Evolutionary conservation across 2,113 vertebrate genomes (phyloP).

Genomic region (Climacteris rufus): DNA sequence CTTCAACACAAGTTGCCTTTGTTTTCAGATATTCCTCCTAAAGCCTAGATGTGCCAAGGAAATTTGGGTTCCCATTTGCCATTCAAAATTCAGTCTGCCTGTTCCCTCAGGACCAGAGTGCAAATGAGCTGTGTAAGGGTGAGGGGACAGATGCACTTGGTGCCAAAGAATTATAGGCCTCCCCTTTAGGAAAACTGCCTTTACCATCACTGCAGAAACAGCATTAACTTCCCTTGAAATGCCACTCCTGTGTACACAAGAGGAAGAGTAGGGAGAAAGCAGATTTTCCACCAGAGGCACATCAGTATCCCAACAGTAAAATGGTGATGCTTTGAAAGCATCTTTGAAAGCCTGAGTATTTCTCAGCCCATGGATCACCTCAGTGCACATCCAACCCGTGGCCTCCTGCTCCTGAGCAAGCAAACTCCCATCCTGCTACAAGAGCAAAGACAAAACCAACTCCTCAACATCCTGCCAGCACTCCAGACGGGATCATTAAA

Average conservation of each 20-base stretch:
- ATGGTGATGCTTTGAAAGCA: neutral
- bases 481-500: neutral
- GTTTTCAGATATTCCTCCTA: neutral
- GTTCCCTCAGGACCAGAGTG: neutral
- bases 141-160: neutral
- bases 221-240: neutral
- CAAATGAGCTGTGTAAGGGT: neutral
- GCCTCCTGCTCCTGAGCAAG: neutral
- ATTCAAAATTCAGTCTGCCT: neutral
- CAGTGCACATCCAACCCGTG: rapidly evolving
- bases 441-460: neutral
- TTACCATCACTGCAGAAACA: neutral
- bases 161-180: neutral
- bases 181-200: neutral
- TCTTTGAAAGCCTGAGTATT: neutral
- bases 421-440: neutral
- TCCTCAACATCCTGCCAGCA: neutral
- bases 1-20: neutral
- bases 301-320: neutral
- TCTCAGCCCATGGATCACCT: neutral
- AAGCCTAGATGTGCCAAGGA: neutral
- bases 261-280: neutral
- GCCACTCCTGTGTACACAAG: too few relatives aligned
- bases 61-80: neutral
- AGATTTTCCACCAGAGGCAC: neutral